Base-by-base conservation (phyloP, 2,113 vertebrate genomes). In the Cyprinodon variegatus region DNA sequence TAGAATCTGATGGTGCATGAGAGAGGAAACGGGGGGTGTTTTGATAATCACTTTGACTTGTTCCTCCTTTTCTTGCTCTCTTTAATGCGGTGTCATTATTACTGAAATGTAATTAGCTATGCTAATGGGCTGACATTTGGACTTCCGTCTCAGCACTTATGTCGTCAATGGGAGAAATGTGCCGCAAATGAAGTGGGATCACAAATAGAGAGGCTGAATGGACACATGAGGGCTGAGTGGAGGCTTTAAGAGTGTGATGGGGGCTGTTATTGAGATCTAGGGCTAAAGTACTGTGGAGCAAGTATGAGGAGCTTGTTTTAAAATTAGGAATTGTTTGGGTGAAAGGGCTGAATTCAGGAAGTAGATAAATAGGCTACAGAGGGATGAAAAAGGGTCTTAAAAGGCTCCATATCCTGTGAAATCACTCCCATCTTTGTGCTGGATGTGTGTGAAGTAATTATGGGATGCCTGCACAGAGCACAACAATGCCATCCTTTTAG, bases 21-120 rank as follows among this genome's bases (percentile, higher is more conserved):
- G 83, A 86, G 83, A 87, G 78, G 87, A 85, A 90, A 82, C 45
- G 41, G 75, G 82, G 85, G 77, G 70, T 84, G 90, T 87, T 90
- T 91, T 90, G 86, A 83, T 92, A 94, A 94, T 95, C 92, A 95
- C 87, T 85, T 86, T 89, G 88, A 91, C 92, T 94, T 93, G 93
- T 94, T 93, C 90, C 78, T 76, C 76, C 85, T 88, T 57, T 89
- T 89, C 85, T 83, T 72, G 70, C 81, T 88, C 90, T 89, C 85
- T 86, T 91, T 86, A 93, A 89, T 91, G 87, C 83, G 83, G 89
- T 83, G 89, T 90, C 91, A 91, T 93, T 92, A 92, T 88, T 88
- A 84, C 88, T 86, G 90, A 91, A 91, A 91, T 92, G 91, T 86
- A 93, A 94, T 94, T 94, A 93, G 90, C 88, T 77, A 91, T 92